These are phyloP conservation scores for Manis javanica DNA, from an alignment of 2,797 vertebrate genomes.

Conservation along the genomic window DNA sequence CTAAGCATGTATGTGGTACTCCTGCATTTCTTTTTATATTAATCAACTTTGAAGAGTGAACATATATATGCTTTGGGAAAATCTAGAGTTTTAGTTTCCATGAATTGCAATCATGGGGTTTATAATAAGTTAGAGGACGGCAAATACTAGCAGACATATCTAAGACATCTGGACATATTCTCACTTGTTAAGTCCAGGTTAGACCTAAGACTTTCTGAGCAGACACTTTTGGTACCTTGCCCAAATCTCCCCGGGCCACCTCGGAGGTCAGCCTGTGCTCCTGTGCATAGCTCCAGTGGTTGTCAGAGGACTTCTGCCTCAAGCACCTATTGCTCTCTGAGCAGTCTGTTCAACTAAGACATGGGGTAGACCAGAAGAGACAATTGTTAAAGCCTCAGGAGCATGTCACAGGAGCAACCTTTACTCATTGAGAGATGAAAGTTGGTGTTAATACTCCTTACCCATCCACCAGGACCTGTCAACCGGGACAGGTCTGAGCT, in stretches of 20 bases:
- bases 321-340: background rate
- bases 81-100: background rate
- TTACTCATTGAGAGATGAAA: background rate
- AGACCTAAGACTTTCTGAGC: background rate
- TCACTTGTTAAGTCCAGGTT: background rate
- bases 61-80: background rate
- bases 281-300: background rate
- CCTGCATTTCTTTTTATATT: background rate
- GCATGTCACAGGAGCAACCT: background rate
- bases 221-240: background rate
- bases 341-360: background rate
- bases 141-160: background rate
- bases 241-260: background rate
- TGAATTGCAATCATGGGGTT: background rate
- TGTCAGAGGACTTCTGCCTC: background rate
- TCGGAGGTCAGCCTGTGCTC: background rate
- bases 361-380: background rate
- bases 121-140: background rate
- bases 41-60: background rate
- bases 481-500: fast-evolving
- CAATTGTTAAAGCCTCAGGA: background rate
- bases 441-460: background rate
- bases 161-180: background rate
- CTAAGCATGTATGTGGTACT: background rate
- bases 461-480: background rate